Evolutionary conservation across 2,113 vertebrate genomes (phyloP).

Genomic region (Zosterops lateralis): DNA sequence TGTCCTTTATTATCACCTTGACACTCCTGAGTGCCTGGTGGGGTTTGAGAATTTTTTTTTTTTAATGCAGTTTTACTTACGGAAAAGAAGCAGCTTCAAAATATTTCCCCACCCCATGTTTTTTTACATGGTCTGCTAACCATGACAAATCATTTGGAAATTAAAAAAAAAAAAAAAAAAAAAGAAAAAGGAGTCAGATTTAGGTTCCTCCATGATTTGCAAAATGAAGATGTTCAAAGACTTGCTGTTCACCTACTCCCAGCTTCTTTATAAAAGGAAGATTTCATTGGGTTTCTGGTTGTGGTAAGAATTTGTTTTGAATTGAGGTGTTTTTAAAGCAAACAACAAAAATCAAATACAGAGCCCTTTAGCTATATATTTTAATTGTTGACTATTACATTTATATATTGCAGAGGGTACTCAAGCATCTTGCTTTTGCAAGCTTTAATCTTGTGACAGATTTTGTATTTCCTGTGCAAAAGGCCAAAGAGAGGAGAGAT

Average conservation of each 20-base stretch:
- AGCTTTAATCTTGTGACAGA: neutral
- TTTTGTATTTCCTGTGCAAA: neutral
- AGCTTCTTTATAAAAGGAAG: neutral
- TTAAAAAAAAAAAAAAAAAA: neutral
- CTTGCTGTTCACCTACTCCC: neutral
- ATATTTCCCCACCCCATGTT: neutral
- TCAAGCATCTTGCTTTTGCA: neutral
- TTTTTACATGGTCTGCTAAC: neutral
- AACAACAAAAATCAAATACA: neutral
- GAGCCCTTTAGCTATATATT: neutral
- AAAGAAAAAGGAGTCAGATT: neutral
- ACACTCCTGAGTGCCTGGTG: fast-evolving
- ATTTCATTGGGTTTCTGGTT: neutral
- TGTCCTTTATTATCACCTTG: neutral
- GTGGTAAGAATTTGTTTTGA: neutral
- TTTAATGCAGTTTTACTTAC: neutral
- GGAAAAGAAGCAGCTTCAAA: neutral
- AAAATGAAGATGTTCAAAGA: neutral
- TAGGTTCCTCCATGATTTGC: neutral
- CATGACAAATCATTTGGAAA: neutral
- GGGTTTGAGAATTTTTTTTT: neutral
- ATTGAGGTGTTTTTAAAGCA: neutral
- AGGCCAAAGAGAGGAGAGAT: neutral
- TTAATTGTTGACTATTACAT: neutral
- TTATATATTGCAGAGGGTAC: neutral